A percentile compares a stretch with the other conserved stretches of the same genome.
Evolutionary conservation across 2,797 vertebrate genomes (phyloP).

Genomic region (Balearica regulorum): DNA sequence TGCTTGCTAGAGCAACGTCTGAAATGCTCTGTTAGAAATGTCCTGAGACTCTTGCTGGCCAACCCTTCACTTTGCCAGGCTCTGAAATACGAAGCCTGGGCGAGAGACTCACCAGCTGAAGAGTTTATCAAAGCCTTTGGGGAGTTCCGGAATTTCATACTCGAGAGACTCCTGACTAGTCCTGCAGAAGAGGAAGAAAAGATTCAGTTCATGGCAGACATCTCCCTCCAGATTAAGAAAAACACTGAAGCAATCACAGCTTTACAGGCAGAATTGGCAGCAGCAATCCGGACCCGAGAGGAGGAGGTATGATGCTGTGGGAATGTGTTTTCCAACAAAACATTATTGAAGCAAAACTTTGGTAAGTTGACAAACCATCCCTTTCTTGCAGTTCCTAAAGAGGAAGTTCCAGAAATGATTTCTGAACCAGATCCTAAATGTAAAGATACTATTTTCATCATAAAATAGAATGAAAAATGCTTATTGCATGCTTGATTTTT

Average conservation of each 20-base stretch:
- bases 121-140: conserved; percentile 67
- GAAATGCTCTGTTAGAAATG: neutral
- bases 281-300: neutral
- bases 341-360: neutral
- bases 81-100: conserved; percentile 28
- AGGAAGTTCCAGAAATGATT: neutral
- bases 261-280: conserved; percentile 1
- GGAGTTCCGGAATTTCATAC: conserved; percentile 71
- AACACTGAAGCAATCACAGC: neutral
- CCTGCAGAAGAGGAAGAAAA: conserved; percentile 70
- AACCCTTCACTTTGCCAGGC: conserved; percentile 36
- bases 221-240: neutral
- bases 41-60: conserved; percentile 69
- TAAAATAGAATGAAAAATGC: neutral
- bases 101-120: neutral
- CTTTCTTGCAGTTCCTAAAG: neutral
- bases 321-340: neutral
- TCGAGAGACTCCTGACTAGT: conserved; percentile 76
- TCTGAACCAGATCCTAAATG: neutral
- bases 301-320: conserved; percentile 24
- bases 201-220: conserved; percentile 47
- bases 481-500: neutral
- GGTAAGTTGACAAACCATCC: fast-evolving
- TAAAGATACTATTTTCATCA: neutral
- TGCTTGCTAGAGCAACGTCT: neutral